Evolutionary conservation across 2,797 vertebrate genomes (phyloP).

Genomic region (Epinephelus malabaricus): DNA sequence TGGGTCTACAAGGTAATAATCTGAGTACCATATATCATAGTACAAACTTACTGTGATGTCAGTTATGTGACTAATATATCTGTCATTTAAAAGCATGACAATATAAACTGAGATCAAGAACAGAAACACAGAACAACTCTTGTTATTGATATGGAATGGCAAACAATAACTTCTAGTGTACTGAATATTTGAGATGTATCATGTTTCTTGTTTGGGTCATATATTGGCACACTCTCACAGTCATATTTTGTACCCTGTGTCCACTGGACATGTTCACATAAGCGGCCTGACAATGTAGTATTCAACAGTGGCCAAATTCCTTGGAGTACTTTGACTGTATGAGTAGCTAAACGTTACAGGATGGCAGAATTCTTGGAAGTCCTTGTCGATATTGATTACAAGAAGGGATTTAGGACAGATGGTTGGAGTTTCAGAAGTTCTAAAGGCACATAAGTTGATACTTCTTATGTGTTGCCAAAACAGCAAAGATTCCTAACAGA

Average conservation of each 20-base stretch:
- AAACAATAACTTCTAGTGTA: neutral
- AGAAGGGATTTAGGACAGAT: neutral
- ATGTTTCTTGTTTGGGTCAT: neutral
- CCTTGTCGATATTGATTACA: neutral
- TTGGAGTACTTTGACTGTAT: slow-evolving; percentile 7
- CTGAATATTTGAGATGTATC: neutral
- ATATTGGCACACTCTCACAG: neutral
- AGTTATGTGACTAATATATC: neutral
- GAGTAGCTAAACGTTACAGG: neutral
- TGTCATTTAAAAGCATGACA: neutral
- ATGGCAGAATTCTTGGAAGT: neutral
- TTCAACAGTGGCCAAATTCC: neutral
- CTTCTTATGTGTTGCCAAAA: neutral
- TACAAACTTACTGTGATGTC: neutral
- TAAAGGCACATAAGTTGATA: neutral
- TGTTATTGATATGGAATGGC: neutral
- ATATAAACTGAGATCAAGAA: neutral
- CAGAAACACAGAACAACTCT: neutral
- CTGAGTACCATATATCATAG: neutral
- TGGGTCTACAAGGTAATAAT: too few relatives aligned
- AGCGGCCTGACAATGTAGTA: neutral
- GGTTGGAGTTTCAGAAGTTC: neutral
- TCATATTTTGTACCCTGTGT: neutral
- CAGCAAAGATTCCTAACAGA: neutral
- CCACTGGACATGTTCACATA: neutral